Evolutionary conservation across 2,797 vertebrate species (phyloP), one percentile per base, ranked within the genome.

Genomic region (Garrulus glandarius): DNA sequence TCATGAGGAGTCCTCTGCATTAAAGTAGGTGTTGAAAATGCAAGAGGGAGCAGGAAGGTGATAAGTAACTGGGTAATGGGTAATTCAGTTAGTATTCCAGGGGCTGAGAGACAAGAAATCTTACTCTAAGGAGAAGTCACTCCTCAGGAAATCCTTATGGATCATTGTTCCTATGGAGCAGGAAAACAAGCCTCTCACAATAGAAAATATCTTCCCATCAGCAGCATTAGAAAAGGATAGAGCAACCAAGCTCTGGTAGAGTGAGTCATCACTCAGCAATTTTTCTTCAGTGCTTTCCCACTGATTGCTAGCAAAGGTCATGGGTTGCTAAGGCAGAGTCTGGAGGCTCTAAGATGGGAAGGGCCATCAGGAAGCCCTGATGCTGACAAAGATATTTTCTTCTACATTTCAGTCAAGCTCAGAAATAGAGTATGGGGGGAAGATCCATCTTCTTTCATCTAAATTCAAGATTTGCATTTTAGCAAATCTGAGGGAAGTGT

Each of bases 121-220:
- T 92, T 69, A 13, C 52, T 84, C 13, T 37, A 24, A 90, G 80
- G 69, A 88, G 85, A 88, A 95, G 59, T 84, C 44, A 17, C 69
- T 93, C 65, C 79, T 90, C 89, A 95, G 95, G 95, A 97, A 96
- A 96, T 96, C 93, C 89, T 95, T 93, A 77, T 50, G 65, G 84
- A 91, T 87, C 81, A 55, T 89, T 96, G 83, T 93, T 95, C 74
- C 69, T 86, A 84, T 67, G 74, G 74, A 88, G 80, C 72, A 95
- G 87, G 93, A 96, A 94, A 95, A 93, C 80, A 86, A 90, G 11
- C 55, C 18, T 82, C 77, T 88, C 63, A 88, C 92, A 95, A 90
- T 84, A 84, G 93, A 93, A 96, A 96, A 85, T 53, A 88, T 67
- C 89, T 95, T 92, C 63, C 74, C 85, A 95, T 92, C 94, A 95